Evolutionary conservation across 2,888 invertebrate species (phyloP).

Genomic region (Hirtodrosophila confusa): DNA sequence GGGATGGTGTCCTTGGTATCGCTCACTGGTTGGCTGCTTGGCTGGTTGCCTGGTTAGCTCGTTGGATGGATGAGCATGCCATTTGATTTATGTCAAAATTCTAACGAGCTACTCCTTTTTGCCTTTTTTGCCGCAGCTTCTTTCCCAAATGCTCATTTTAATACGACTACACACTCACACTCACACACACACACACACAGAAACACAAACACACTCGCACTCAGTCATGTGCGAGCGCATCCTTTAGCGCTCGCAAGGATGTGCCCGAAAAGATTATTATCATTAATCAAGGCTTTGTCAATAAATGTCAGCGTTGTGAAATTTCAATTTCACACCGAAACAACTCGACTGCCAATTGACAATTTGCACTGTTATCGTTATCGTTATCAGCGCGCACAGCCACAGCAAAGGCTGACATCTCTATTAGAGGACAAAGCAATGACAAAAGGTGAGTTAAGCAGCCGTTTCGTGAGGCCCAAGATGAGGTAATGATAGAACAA

Average conservation of each 20-base stretch:
- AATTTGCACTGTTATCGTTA: constrained; percentile 53
- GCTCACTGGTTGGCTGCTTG: constrained; percentile 15
- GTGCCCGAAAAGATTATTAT: constrained; percentile 65
- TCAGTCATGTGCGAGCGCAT: constrained; percentile 53
- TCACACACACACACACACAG: constrained; percentile 8
- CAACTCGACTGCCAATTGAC: constrained; percentile 65
- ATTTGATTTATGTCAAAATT: constrained; percentile 84
- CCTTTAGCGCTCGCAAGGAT: constrained; percentile 52
- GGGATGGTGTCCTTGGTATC: constrained; percentile 11
- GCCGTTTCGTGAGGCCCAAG: neutral
- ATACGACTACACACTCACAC: constrained; percentile 23
- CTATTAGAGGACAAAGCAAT: constrained; percentile 39
- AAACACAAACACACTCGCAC: constrained; percentile 1
- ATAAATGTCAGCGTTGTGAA: constrained; percentile 84
- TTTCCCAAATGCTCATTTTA: constrained; percentile 45
- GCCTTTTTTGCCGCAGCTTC: constrained; percentile 1
- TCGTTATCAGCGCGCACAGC: constrained; percentile 48
- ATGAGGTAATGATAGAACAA: no score
- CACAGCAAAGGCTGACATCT: constrained; percentile 61
- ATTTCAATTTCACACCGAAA: constrained; percentile 81
- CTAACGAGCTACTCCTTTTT: constrained; percentile 73
- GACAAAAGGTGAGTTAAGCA: constrained; percentile 3
- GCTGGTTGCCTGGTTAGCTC: constrained; percentile 23
- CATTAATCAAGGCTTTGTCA: constrained; percentile 84
- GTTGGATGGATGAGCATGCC: constrained; percentile 72